Conservation (phyloP, 1,140 invertebrate species). For the Drosophila yakuba region DNA sequence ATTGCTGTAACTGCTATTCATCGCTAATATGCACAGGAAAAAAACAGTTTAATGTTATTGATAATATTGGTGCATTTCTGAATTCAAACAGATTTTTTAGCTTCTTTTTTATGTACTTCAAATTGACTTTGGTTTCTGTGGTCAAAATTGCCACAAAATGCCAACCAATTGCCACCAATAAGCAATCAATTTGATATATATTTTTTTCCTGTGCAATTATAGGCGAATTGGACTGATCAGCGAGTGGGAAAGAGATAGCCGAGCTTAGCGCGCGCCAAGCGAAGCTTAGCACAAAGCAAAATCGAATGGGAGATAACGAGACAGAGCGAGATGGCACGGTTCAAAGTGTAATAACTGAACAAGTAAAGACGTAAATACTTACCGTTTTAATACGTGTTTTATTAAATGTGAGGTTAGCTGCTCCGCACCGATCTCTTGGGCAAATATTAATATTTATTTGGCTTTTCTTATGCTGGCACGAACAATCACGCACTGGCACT, state of each 20-base stretch:
- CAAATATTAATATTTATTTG: constrained; percentile 38
- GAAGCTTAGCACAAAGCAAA: constrained; percentile 48
- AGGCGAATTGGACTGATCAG: constrained; percentile 21
- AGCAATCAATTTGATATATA: not conserved
- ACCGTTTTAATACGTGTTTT: constrained; percentile 62
- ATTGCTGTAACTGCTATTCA: constrained; percentile 52
- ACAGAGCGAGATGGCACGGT: constrained; percentile 18
- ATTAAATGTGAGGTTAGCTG: constrained; percentile 47
- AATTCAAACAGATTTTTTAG: not conserved
- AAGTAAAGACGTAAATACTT: constrained; percentile 49
- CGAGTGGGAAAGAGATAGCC: constrained; percentile 8
- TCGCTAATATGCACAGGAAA: constrained; percentile 6
- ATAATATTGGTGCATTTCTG: no score
- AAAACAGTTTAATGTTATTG: not conserved
- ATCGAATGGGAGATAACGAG: constrained; percentile 2
- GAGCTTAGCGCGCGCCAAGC: constrained; percentile 43
- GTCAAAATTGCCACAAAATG: not conserved
- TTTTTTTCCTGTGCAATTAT: constrained; percentile 30
- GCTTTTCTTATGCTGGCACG: constrained; percentile 1
- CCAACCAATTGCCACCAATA: not conserved
- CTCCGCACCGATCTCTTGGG: constrained; percentile 12
- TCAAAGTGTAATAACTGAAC: constrained; percentile 39
- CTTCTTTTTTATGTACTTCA: no score
- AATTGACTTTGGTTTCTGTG: not conserved
- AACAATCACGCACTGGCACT: constrained; percentile 38